Conservation (phyloP, 2,113 vertebrate genomes). For the Nyctereutes procyonoides region DNA sequence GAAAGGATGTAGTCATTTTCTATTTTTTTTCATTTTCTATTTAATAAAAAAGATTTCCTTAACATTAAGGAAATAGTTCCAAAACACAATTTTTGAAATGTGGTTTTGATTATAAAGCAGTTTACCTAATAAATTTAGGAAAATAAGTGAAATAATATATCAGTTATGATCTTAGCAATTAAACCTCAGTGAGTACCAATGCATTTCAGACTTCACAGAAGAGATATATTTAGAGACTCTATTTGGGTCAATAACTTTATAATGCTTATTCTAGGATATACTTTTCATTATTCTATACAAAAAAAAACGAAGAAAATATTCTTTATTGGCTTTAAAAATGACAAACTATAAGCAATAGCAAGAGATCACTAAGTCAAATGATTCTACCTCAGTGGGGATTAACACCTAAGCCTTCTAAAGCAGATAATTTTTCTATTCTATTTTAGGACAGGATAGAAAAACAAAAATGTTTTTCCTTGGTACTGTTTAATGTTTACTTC, state of each 20-base stretch:
- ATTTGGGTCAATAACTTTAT: constrained; percentile 23
- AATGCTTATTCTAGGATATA: neutral
- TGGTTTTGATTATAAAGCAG: neutral
- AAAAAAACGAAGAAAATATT: neutral
- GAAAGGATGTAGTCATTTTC: neutral
- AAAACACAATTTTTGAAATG: constrained; percentile 34
- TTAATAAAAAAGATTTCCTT: neutral
- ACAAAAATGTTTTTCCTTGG: neutral
- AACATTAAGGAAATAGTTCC: neutral
- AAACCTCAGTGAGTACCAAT: neutral
- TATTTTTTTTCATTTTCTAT: neutral
- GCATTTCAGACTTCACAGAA: neutral
- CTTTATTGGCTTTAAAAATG: constrained; percentile 29
- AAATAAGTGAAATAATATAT: neutral
- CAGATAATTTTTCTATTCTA: neutral
- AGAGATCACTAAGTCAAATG: neutral
- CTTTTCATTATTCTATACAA: constrained; percentile 1
- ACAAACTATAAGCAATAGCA: neutral
- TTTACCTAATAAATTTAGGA: constrained; percentile 27
- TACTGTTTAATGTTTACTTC: constrained; percentile 3
- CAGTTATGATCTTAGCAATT: neutral
- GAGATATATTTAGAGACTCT: neutral
- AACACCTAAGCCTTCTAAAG: constrained; percentile 26
- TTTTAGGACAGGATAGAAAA: constrained; percentile 24
- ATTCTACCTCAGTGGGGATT: constrained; percentile 17